Base-by-base conservation (phyloP, 2,888 invertebrate species). In the Frankliniella intonsa region DNA sequence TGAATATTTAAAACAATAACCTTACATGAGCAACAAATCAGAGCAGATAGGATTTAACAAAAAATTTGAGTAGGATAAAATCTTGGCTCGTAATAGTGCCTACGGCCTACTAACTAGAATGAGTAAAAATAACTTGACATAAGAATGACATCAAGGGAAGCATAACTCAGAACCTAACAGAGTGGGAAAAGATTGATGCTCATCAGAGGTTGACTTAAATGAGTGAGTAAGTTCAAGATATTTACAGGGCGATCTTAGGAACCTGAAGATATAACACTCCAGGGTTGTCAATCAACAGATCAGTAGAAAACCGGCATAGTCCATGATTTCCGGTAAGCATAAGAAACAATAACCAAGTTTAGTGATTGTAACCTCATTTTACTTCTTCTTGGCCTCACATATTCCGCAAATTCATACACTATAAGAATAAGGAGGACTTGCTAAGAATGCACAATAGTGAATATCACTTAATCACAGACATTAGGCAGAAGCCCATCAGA, bases 381-480 rank as follows among this genome's bases (percentile, higher is more conserved):
- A 76, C 22, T 22, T 22, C 25, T 12, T 76, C 69, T 25, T 9
- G 25, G 69, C 25, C 25, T 76, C 69, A 76, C n/a, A 25, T 25
- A 12, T 76, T 76, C 69, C 17, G n/a, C 62, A 17, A 76, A 25
- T 76, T 76, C 22, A 76, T 76, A 25, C 12, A 76, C 69, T 25
- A 22, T 25, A 25, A 8, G 25, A 25, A 22, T 76, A 25, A 25
- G 69, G 69, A 69, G 69, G 69, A 76, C 69, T 76, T 76, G 25
- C 69, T 25, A 76, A 25, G 69, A 76, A 76, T 76, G 69, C 69
- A 76, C 69, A 76, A 25, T 76, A 76, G 69, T 76, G 69, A 76
- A 76, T 76, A 76, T 76, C 69, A 76, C 69, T 76, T 76, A 76
- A 76, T 76, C 69, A 76, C 69, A 76, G 69, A 76, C 25, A 76